Evolutionary conservation across 2,113 vertebrate genomes (phyloP), one percentile per base, ranked within the genome.

Genomic region (Oncorhynchus gorbuscha): DNA sequence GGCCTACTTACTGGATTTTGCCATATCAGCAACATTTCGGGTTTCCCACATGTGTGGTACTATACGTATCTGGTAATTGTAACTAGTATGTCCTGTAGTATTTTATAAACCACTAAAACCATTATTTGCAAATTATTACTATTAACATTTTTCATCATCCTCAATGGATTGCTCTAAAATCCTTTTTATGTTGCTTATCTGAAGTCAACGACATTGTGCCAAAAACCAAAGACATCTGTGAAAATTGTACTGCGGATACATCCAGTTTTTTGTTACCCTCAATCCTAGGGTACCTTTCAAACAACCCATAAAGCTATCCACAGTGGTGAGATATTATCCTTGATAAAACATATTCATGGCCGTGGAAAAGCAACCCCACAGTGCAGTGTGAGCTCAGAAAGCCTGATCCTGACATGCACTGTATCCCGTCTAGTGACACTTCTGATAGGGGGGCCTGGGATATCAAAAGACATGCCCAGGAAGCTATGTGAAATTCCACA

Each of bases 401-500:
- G 13, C 35, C 35, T 65, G 67, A 20, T 1, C 13, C 49, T 4
- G 72, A 55, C 83, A 85, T 79, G 76, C 83, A 70, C 87, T 87
- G 85, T 58, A 71, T 84, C 79, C 77, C 45, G 35, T 91, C 85
- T 75, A 58, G 81, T 85, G 81, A 85, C 86, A 88, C 86, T 84
- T 82, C 73, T 79, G 81, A 67, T 74, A 30, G 39, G 81, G 75
- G 77, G 83, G 58, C 39, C 39, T 45, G 39, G 39, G 39, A 45
- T 84, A 80, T 76, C 74, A 70, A 80, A 65, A 71, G 76, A 74
- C 66, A n/a, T 82, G 80, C 84, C 81, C 39, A 1, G 81, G 87
- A 89, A 80, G 79, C 39, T 45, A 88, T 87, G 90, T 90, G 84
- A 92, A 91, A 93, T 93, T 93, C 92, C 91, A 89, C 91, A 92